Evolutionary conservation across 2,797 vertebrate genomes (phyloP), one percentile per base, ranked within the genome.

Genomic region (Pseudochaenichthys georgianus): DNA sequence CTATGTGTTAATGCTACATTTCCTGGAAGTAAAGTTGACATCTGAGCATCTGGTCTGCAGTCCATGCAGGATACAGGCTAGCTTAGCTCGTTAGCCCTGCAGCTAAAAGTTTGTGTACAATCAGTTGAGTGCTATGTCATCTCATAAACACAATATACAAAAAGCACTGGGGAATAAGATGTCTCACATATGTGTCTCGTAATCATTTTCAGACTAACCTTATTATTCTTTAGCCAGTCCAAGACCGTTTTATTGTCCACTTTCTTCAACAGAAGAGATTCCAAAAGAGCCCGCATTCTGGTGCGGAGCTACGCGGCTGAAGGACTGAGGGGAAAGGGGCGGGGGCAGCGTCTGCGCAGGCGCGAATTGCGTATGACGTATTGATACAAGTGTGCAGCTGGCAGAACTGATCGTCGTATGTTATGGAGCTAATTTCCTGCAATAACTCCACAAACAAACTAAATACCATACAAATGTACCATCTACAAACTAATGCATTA

Each of bases 241-340:
- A 96, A 77, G 41, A 93, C 95, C 23, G 91, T 91, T 12, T 83
- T 77, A 15, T 94, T 63, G 31, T 96, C 92, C 89, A 95, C 94
- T 95, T 97, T 96, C 72, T 92, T 89, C 48, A 63, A 87, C 61
- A 99, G 88, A 50, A 98, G n/a, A 41, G 95, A 95, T 95, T 98
- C 97, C 94, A 99, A 95, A 95, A 97, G 95, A 90, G 96, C 97
- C 97, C 97, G 97, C 98, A 98, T 98, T 94, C 96, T 92, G 48
- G 1, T 46, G 3, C 31, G 61, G 62, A 13, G 68, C 63, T 85
- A 85, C 79, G 88, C 88, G 78, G 80, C 73, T 69, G 75, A 62
- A 47, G 57, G 15, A 68, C 61, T 69, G 75, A 73, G 51, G 8
- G 13, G 72, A 45, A 41, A 63, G 72, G 73, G 90, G 90, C 79